Conservation (phyloP, 1,140 invertebrate species). For the Himalopsyche phryganea region DNA sequence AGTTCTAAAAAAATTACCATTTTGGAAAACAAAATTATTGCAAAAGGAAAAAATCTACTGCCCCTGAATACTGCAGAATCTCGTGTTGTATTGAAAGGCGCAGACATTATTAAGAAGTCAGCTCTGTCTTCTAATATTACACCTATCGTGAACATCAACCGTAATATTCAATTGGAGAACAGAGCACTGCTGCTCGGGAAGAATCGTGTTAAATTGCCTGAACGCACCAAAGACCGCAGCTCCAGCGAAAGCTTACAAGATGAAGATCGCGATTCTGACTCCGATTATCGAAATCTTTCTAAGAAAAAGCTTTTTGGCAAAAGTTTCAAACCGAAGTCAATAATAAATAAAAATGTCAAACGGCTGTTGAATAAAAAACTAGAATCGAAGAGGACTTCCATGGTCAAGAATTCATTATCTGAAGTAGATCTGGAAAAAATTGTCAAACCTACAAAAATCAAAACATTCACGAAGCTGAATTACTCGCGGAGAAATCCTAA, state of each 20-base stretch:
- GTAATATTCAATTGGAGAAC: slow-evolving; percentile 29
- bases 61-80: slow-evolving; percentile 40
- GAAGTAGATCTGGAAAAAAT: slow-evolving; percentile 11
- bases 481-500: not conserved
- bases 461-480: slow-evolving; percentile 6
- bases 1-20: slow-evolving; percentile 51
- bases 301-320: slow-evolving; percentile 10
- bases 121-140: not conserved
- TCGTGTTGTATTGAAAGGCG: slow-evolving; percentile 45
- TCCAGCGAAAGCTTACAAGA: slow-evolving; percentile 28
- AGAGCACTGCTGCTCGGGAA: slow-evolving; percentile 17
- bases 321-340: slow-evolving; percentile 13
- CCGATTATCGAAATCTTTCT: slow-evolving; percentile 39
- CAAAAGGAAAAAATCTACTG: slow-evolving; percentile 50
- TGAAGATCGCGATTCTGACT: slow-evolving; percentile 48
- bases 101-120: slow-evolving; percentile 45
- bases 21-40: slow-evolving; percentile 49
- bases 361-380: slow-evolving; percentile 27
- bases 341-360: slow-evolving; percentile 26
- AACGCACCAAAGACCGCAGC: not conserved
- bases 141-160: not conserved
- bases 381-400: slow-evolving; percentile 22
- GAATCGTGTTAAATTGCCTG: not conserved
- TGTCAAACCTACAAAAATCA: slow-evolving; percentile 15
- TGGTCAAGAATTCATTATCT: not conserved